Conservation (phyloP, 1,140 invertebrate genomes). For the Thaumetopoea pityocampa region DNA sequence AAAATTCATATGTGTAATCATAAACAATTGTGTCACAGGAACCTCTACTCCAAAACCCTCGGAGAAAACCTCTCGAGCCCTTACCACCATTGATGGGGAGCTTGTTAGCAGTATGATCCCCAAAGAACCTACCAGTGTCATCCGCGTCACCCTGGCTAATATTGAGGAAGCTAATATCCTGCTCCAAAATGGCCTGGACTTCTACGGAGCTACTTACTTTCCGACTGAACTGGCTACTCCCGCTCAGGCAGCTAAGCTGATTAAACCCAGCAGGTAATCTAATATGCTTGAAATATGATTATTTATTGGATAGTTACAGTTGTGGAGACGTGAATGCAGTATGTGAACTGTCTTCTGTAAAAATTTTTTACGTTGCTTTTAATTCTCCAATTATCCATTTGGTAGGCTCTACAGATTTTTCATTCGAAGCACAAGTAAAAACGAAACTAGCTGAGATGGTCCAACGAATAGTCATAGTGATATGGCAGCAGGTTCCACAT, state of each 20-base stretch:
- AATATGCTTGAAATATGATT: not conserved
- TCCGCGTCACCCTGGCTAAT: slow-evolving; percentile 86
- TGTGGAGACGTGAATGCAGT: too few species aligned
- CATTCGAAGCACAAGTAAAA: too few species aligned
- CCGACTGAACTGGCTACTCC: slow-evolving; percentile 85
- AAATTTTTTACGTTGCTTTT: too few species aligned
- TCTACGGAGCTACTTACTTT: slow-evolving; percentile 90
- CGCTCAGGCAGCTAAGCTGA: slow-evolving; percentile 75
- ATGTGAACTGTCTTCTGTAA: too few species aligned
- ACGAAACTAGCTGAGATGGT: too few species aligned
- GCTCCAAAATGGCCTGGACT: slow-evolving; percentile 88
- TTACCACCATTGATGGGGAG: slow-evolving; percentile 73
- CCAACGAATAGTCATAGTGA: too few species aligned
- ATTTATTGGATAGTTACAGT: not conserved
- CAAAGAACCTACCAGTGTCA: slow-evolving; percentile 77
- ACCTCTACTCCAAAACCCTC: slow-evolving; percentile 57
- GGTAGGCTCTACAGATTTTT: too few species aligned
- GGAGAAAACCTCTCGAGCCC: slow-evolving; percentile 55
- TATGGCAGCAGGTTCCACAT: too few species aligned
- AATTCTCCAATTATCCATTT: too few species aligned
- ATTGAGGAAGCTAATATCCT: slow-evolving; percentile 88
- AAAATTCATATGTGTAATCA: too few species aligned
- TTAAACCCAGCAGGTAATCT: slow-evolving; percentile 69
- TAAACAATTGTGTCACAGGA: slow-evolving; percentile 28
- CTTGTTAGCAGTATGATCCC: slow-evolving; percentile 71